Percentiles rank a stretch among this genome's conserved stretches.
These are phyloP conservation scores for Cricetomys ansorgei DNA, from an alignment of 2,113 vertebrate genomes.

Conservation along the genomic window DNA sequence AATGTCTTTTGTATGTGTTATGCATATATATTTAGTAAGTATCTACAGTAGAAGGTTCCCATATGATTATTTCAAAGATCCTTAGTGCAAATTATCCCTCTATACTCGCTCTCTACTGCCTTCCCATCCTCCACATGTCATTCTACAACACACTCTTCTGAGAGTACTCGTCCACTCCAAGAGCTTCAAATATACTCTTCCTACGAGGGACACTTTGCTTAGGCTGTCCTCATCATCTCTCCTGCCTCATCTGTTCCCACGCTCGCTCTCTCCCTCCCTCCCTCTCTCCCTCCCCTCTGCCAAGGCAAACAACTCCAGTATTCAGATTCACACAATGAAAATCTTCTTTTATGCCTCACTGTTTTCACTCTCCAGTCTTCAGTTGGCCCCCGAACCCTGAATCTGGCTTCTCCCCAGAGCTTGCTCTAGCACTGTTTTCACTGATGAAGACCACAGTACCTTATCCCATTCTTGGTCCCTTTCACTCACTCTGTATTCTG, in stretches of 20 bases:
- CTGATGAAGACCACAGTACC: not conserved
- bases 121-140: not conserved
- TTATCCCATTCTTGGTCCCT: not conserved
- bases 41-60: not conserved
- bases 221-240: not conserved
- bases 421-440: not conserved
- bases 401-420: not conserved
- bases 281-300: not conserved
- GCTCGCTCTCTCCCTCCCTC: not conserved
- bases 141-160: not conserved
- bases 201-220: not conserved
- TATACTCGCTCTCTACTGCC: not conserved
- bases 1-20: not conserved
- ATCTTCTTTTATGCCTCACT: not conserved
- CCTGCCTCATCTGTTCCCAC: not conserved
- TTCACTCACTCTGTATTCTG: not conserved
- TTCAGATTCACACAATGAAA: not conserved
- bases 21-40: not conserved
- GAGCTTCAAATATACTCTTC: not conserved
- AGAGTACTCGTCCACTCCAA: not conserved
- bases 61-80: not conserved
- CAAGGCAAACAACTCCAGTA: not conserved
- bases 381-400: not conserved
- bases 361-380: not conserved
- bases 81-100: not conserved